A percentile compares a stretch with the other conserved stretches of the same genome.
phyloP scores from a whole-genome alignment of 2,888 invertebrate species.

The Drosophila barbarae region DNA sequence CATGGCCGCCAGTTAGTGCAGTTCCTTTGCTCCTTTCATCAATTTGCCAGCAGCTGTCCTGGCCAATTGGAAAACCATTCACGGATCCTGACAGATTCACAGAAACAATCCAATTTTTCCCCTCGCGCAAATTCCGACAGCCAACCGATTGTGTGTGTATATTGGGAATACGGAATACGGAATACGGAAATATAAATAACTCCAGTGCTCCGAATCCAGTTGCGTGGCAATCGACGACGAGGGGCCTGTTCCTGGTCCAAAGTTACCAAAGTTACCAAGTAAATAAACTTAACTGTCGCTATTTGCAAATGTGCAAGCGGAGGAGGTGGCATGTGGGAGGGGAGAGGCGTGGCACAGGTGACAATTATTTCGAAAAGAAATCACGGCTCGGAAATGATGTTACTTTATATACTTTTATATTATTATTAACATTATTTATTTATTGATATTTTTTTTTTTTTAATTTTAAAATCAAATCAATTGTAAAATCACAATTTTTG shows the following conservation, averaged over 20 bases:
- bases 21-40: conserved; percentile 26
- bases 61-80: conserved; percentile 52
- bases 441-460: too few relatives aligned
- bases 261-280: conserved; percentile 66
- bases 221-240: conserved; percentile 23
- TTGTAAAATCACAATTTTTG: neutral
- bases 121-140: conserved; percentile 51
- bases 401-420: neutral
- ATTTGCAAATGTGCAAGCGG: conserved; percentile 44
- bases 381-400: neutral
- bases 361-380: neutral
- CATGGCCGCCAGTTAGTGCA: conserved; percentile 8
- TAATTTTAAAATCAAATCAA: neutral
- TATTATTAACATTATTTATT: too few relatives aligned
- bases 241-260: conserved; percentile 12
- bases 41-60: conserved; percentile 59
- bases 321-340: neutral
- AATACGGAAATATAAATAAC: conserved; percentile 30
- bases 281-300: conserved; percentile 71
- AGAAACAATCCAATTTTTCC: neutral
- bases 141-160: conserved; percentile 28
- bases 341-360: conserved; percentile 7
- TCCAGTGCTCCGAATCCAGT: conserved; percentile 20
- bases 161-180: conserved; percentile 27
- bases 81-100: neutral